A percentile compares a stretch with the other conserved stretches of the same genome.
These are phyloP conservation scores for Pogonophryne albipinna DNA, from an alignment of 2,797 vertebrate genomes.

Conservation along the genomic window DNA sequence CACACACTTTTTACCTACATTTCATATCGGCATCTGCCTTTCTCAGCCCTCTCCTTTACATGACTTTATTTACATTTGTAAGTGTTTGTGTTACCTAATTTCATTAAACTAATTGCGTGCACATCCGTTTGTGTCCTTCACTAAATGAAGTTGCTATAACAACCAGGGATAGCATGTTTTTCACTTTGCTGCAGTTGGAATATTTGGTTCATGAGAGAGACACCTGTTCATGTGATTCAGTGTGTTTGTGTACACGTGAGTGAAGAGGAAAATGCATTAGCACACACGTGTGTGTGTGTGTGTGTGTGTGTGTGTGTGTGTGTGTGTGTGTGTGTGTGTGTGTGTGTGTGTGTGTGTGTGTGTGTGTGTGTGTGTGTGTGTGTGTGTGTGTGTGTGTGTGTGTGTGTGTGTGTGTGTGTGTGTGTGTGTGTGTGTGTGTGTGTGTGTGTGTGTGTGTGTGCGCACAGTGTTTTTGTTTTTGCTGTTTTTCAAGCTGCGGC, in stretches of 20 bases:
- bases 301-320: too few relatives aligned
- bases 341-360: too few relatives aligned
- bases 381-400: too few relatives aligned
- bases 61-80: constrained; percentile 17
- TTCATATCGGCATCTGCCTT: constrained; percentile 15
- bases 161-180: constrained; percentile 77
- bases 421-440: not conserved
- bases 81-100: constrained; percentile 15
- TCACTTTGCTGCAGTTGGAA: constrained; percentile 62
- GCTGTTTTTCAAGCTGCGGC: constrained; percentile 76
- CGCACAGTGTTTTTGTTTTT: constrained; percentile 54
- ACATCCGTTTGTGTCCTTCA: constrained; percentile 43
- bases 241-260: constrained; percentile 31
- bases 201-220: constrained; percentile 76
- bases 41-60: constrained; percentile 15
- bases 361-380: too few relatives aligned
- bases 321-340: too few relatives aligned
- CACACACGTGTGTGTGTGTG: not conserved
- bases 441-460: not conserved
- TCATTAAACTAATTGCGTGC: constrained; percentile 35
- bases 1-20: not conserved
- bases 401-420: not conserved
- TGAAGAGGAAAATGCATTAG: not conserved
- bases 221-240: constrained; percentile 49
- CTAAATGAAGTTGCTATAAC: constrained; percentile 82